Evolutionary conservation across 2,888 invertebrate genomes (phyloP).

Genomic region (Trissonchulus latispiculum): DNA sequence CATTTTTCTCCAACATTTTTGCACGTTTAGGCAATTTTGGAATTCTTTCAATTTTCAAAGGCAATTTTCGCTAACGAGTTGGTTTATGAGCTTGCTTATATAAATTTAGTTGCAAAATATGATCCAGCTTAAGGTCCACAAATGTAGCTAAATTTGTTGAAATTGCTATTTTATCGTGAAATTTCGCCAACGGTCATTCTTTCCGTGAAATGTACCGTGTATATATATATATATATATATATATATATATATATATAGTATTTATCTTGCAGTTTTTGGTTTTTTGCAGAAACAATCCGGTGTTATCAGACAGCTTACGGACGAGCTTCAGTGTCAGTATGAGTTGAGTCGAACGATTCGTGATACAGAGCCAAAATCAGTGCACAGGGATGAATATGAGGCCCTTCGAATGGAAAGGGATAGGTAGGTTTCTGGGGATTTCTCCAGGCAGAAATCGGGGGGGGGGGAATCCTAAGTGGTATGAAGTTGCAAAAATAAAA

Average conservation of each 20-base stretch:
- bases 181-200: not conserved
- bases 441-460: not conserved
- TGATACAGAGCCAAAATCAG: slow-evolving; percentile 67
- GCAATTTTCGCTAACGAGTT: too few relatives aligned
- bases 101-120: too few relatives aligned
- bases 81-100: too few relatives aligned
- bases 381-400: slow-evolving; percentile 23
- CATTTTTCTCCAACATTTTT: not conserved
- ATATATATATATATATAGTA: not conserved
- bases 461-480: too few relatives aligned
- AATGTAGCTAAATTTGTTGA: not conserved
- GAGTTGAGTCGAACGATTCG: slow-evolving; percentile 68
- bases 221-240: not conserved
- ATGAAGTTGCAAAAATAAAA: too few relatives aligned
- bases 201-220: not conserved
- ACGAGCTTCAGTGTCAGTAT: slow-evolving; percentile 59
- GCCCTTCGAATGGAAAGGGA: slow-evolving; percentile 25
- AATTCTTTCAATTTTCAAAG: not conserved
- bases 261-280: not conserved
- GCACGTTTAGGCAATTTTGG: not conserved
- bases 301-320: slow-evolving; percentile 73
- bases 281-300: slow-evolving; percentile 24
- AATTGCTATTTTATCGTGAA: too few relatives aligned
- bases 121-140: too few relatives aligned
- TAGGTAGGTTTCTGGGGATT: too few relatives aligned